Percentiles rank a stretch among this genome's conserved stretches.
phyloP scores from a whole-genome alignment of 2,113 vertebrate genomes.

The Clinocottus analis region DNA sequence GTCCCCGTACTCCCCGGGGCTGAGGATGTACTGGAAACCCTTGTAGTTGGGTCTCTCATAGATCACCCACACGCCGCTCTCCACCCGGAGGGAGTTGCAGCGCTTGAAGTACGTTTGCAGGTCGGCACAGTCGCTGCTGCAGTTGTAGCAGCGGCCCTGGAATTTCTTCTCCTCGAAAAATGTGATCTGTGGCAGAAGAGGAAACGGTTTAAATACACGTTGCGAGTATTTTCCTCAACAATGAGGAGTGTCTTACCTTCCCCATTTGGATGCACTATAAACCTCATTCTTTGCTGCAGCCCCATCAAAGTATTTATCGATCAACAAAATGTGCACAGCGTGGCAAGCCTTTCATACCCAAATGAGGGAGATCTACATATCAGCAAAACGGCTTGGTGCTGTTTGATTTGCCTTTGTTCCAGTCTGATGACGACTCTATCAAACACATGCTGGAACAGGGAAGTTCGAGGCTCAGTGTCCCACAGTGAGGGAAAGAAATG shows the following conservation, averaged over 20 bases:
- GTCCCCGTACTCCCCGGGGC: slow-evolving; percentile 79
- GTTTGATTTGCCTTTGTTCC: slow-evolving; percentile 77
- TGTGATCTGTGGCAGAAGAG: slow-evolving; percentile 69
- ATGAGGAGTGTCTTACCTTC: slow-evolving; percentile 59
- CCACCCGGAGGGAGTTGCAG: slow-evolving; percentile 83
- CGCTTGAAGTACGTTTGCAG: slow-evolving; percentile 79
- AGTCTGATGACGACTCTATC: slow-evolving; percentile 66
- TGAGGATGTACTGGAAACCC: slow-evolving; percentile 80
- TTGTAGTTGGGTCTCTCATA: slow-evolving; percentile 79
- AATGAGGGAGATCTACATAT: slow-evolving; percentile 76
- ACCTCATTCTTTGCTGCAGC: slow-evolving; percentile 54
- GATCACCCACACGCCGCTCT: slow-evolving; percentile 81
- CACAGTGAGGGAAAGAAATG: slow-evolving; percentile 1
- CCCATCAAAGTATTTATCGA: slow-evolving; percentile 72
- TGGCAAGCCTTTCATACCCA: slow-evolving; percentile 71
- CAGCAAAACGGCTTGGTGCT: slow-evolving; percentile 67
- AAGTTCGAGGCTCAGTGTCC: slow-evolving; percentile 32
- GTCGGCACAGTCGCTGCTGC: slow-evolving; percentile 77
- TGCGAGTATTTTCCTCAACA: not conserved
- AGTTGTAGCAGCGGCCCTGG: slow-evolving; percentile 83
- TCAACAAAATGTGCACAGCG: slow-evolving; percentile 75
- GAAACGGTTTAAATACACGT: too few species aligned
- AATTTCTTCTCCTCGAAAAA: slow-evolving; percentile 82
- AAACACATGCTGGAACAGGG: slow-evolving; percentile 65
- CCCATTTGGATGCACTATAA: slow-evolving; percentile 64